Evolutionary conservation across 2,888 invertebrate genomes (phyloP), one percentile per base, ranked within the genome.

Genomic region (Malthinus flaveolus): DNA sequence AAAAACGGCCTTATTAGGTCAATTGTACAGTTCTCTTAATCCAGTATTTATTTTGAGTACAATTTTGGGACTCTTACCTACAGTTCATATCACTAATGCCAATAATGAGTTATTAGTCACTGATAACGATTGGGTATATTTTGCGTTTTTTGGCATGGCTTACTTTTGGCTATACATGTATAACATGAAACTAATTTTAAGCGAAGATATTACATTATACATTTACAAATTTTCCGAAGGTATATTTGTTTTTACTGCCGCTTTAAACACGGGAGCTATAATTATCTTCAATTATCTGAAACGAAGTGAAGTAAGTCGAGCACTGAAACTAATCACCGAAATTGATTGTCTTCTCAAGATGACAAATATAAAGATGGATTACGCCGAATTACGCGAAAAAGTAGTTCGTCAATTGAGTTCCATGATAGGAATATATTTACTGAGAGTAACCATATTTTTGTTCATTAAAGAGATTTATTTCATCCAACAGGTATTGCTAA

Each of bases 401-500:
- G 64, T 63, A 46, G 39, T 59, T 5, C 32, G 44, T 6, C 36
- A 60, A 33, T 62, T 61, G 15, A 47, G 60, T 3, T 36, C 66
- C 3, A 64, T 67, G 46, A 48, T 68, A 5, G 15, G 56, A 15
- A 65, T 70, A 2, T 57, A 65, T 31, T 10, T 61, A 10, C 5
- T 68, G 7, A 59, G 70, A 51, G 53, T 57, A 7, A 36, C 65
- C 3, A 46, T 69, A 1, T 62, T 69, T 49, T 54, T 66, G 5
- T 49, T 65, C 7, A 65, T 66, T 3, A 36, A 68, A 10, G 53
- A 65, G 23, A 59, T 68, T n/a, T 65, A 68, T 58, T 45, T 67
- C 12, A 32, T 68, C 8, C 67, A 72, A 56, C 65, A 67, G 15
- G 7, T 67, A 3, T 61, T 66, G 7, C 23, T 71, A 6, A 59